Base-by-base conservation (phyloP, 2,888 invertebrate species). In the Heteromurus nitidus region DNA sequence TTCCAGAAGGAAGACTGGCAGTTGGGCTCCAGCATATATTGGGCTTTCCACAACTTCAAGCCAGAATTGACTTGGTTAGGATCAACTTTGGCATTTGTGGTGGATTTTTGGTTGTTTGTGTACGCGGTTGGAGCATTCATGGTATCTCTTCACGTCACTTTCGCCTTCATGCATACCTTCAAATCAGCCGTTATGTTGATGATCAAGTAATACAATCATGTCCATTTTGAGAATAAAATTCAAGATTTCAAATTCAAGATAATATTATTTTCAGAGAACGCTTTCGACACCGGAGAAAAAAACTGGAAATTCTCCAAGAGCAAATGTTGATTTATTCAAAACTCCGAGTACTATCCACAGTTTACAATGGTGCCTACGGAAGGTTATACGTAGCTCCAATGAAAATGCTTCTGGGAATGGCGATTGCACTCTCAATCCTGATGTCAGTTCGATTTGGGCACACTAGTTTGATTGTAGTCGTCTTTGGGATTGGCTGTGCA, bases 261-360 rank as follows among this genome's bases (percentile, higher is more conserved):
- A 7, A 36, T 36, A 9, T 36, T 36, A 36, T 7, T 36, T 13
- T 9, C 7, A 9, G 7, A 36, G 7, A 9, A 36, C 13, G 13
- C 13, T 36, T 36, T 36, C 36, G 13, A 13, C 36, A 13, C 7
- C 36, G 13, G 13, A 13, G 9, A 13, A 36, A 36, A 36, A 36
- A 36, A 3, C 20, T 36, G 13, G 36, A 64, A 20, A 2, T 2
- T 13, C 20, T 64, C 1, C 20, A 64, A 36, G 36, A 64, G 20
- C 7, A 64, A 20, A 20, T 64, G 18, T 36, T 36, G 36, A 50
- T 31, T n/a, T 69, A 53, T 18, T 69, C 68, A 0, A 69, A 69
- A 20, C 30, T 69, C 16, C 50, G 53, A 18, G 30, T 69, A n/a
- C 24, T 69, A 18, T 13, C 30, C 1, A 69, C 53, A 7, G 20